Base-by-base conservation (phyloP, 2,113 vertebrate genomes). In the Sceloporus undulatus region DNA sequence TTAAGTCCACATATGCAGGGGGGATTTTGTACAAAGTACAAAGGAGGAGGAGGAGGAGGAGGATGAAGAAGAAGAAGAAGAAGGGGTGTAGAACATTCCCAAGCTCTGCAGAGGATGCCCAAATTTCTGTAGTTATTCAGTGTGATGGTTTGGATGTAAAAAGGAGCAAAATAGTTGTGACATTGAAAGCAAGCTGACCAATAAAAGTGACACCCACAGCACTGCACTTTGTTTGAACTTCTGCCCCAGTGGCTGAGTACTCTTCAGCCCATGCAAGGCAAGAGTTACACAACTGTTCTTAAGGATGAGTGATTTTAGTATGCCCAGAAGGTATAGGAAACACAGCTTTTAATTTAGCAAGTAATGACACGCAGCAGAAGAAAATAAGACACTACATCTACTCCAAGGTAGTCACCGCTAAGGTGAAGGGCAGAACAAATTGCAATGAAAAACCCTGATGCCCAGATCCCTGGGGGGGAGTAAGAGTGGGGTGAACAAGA, bases 121-220 rank as follows among this genome's bases (percentile, higher is more conserved):
- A 23, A 84, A 78, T 54, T 90, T 79, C 89, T 90, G 91, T 88
- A 92, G 87, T 68, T 93, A 83, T 73, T 92, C 84, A 27, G 66
- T 6, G 38, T 78, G 78, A 85, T 85, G 84, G 80, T 0, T 0
- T 2, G 79, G 90, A 88, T 0, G 0, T 83, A 79, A 79, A 92
- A 0, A 87, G 85, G 59, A 88, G 52, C 40, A 56, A 59, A 86
- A 40, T 77, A 94, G 87, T 91, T 92, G 90, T 91, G 91, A 94
- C 91, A 92, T 79, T 48, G 89, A 74, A 91, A 91, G 88, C 80
- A 88, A 83, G 89, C 62, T 91, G 80, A 89, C 75, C 92, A 91
- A 92, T 88, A 88, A 84, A 94, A 93, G n/a, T 86, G 85, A 87
- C 88, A 95, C 93, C 90, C 88, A 90, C 88, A 93, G 93, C 91